phyloP scores from a whole-genome alignment of 2,888 invertebrate genomes.

The Rhagium mordax region DNA sequence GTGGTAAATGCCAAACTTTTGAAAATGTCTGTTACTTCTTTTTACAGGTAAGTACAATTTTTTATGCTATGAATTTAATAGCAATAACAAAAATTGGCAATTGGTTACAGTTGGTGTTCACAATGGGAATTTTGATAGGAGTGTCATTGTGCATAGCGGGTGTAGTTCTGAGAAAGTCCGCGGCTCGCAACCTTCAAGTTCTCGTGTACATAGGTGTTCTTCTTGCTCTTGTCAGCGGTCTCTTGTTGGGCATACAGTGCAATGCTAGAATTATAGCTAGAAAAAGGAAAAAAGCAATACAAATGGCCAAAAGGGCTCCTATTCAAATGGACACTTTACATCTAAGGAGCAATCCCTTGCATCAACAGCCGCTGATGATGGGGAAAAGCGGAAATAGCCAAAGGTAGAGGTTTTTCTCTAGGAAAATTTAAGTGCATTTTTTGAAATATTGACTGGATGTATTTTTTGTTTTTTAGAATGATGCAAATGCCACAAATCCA shows the following conservation, averaged over 20 bases:
- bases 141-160: slow-evolving; percentile 79
- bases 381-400: slow-evolving; percentile 46
- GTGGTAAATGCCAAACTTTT: slow-evolving; percentile 80
- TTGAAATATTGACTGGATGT: neutral
- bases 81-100: neutral
- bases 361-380: slow-evolving; percentile 44
- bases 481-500: slow-evolving; percentile 55
- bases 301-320: slow-evolving; percentile 61
- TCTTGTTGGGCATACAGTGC: slow-evolving; percentile 77
- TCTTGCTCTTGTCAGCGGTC: slow-evolving; percentile 76
- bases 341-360: slow-evolving; percentile 51
- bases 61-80: neutral
- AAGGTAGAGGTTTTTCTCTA: slow-evolving; percentile 46
- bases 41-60: slow-evolving; percentile 72
- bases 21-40: slow-evolving; percentile 82
- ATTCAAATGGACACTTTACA: slow-evolving; percentile 63
- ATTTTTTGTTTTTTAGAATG: slow-evolving; percentile 42
- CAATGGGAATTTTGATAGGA: slow-evolving; percentile 78
- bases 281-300: slow-evolving; percentile 60
- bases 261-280: slow-evolving; percentile 70
- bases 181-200: slow-evolving; percentile 78
- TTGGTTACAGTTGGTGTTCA: slow-evolving; percentile 81
- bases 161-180: slow-evolving; percentile 75
- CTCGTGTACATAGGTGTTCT: slow-evolving; percentile 78
- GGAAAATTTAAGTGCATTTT: too few species aligned